Evolutionary conservation across 2,888 invertebrate species (phyloP), one percentile per base, ranked within the genome.

Genomic region (Drosophila pseudotakahashii): DNA sequence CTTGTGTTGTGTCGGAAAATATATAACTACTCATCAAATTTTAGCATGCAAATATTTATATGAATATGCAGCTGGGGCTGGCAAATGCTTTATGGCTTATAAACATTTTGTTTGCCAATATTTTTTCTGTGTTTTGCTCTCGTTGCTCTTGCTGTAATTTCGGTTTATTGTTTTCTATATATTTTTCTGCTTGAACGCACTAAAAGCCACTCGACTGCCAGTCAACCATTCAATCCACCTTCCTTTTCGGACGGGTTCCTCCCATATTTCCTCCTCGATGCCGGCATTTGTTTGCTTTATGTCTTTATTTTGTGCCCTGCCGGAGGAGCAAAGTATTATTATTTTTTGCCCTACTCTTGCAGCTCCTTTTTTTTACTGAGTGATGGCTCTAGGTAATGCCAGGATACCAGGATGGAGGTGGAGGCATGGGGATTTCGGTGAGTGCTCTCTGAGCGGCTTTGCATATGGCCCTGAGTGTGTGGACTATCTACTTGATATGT

Each of bases 141-240:
- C 50, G 26, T 36, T 52, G 53, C 26, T 53, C 53, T 75, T 69
- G 69, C 78, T 82, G 88, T 83, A 82, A 88, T 88, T 82, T 83
- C 76, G 73, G 83, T 82, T 83, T 82, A 88, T 82, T 82, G 82
- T 82, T 82, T 88, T 88, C 88, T 82, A 88, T 86, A 88, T 82
- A 82, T 82, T 82, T 82, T 82, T 82, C 88, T 80, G 82, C 82
- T 86, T 86, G 84, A 88, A 80, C 86, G 88, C 82, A 82, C 82
- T 82, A 88, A 88, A 82, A 82, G 82, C 82, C 80, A 82, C 86
- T 82, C 86, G 66, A 75, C 68, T 82, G 83, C 63, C 86, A 88
- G 88, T 71, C 82, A 80, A 69, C 66, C 76, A 61, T 48, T 36
- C 54, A 70, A 59, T 57, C 68, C 71, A 70, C 68, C 70, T 58